Evolutionary conservation across 2,888 invertebrate species (phyloP).

Genomic region (Chaetogeoica ovagalla): DNA sequence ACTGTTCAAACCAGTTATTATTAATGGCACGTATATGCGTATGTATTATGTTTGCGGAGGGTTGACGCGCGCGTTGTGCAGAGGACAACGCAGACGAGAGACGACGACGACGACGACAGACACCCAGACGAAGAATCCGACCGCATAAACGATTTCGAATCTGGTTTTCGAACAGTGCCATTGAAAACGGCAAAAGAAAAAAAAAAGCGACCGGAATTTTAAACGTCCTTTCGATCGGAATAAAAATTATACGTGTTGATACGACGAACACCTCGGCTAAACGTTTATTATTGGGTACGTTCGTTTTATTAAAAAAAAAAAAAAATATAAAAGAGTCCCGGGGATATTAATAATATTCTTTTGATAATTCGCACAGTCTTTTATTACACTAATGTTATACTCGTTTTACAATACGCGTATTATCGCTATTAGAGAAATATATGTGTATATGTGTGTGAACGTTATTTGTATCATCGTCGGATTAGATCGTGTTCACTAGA

Average conservation of each 20-base stretch:
- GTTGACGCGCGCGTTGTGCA: slow-evolving; percentile 31
- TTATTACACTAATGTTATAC: too few species aligned
- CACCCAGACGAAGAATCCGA: slow-evolving; percentile 47
- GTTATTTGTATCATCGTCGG: too few species aligned
- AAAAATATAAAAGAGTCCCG: too few species aligned
- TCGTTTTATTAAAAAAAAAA: slow-evolving; percentile 6
- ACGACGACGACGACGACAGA: slow-evolving; percentile 33
- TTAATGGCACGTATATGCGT: slow-evolving; percentile 1
- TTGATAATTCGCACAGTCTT: too few species aligned
- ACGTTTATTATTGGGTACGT: too few species aligned
- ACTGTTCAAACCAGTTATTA: slow-evolving; percentile 45
- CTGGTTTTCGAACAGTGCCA: slow-evolving; percentile 22
- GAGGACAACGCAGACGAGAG: slow-evolving; percentile 22
- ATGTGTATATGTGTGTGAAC: too few species aligned
- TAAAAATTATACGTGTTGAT: slow-evolving; percentile 10
- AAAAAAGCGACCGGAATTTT: slow-evolving; percentile 2
- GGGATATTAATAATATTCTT: background rate
- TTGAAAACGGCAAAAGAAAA: background rate
- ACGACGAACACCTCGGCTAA: background rate
- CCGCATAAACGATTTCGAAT: slow-evolving; percentile 28
- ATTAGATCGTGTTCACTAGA: too few species aligned
- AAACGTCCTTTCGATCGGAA: background rate
- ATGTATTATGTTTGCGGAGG: slow-evolving; percentile 16
- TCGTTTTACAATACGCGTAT: too few species aligned
- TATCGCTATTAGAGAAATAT: too few species aligned